Evolutionary conservation across 2,113 vertebrate species (phyloP).

Genomic region (Willisornis vidua): DNA sequence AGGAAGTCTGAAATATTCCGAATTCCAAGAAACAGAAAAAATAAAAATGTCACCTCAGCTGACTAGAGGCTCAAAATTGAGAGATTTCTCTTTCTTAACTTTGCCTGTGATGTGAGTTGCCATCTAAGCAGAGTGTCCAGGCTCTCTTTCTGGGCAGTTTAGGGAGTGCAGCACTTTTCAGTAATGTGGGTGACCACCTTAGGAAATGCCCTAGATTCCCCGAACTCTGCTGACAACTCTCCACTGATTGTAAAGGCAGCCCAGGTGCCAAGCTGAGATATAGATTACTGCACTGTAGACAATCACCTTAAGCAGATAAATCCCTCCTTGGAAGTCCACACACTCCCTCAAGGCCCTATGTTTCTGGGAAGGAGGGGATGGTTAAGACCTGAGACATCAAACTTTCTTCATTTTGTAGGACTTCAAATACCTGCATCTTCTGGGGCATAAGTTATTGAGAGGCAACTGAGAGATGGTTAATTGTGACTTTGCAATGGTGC

Average conservation of each 20-base stretch:
- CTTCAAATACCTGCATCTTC: neutral
- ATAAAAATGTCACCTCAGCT: slow-evolving; percentile 3
- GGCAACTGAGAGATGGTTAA: neutral
- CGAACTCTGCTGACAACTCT: neutral
- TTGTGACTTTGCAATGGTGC: neutral
- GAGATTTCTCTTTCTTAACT: neutral
- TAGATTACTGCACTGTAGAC: neutral
- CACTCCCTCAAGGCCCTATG: neutral
- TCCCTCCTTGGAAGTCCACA: neutral
- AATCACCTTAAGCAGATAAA: slow-evolving; percentile 25
- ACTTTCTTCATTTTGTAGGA: neutral
- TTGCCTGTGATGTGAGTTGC: neutral
- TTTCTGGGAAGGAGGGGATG: neutral
- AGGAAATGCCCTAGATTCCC: neutral
- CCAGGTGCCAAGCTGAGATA: slow-evolving; percentile 42
- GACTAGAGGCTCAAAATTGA: neutral
- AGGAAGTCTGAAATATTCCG: slow-evolving; percentile 39
- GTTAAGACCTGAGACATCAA: neutral
- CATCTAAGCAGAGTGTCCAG: neutral
- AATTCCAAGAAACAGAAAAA: slow-evolving; percentile 32
- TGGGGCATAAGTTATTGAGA: neutral
- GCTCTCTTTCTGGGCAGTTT: neutral
- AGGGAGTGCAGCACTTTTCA: neutral
- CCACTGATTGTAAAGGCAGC: neutral
- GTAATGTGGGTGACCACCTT: neutral